Percentiles rank a stretch among this genome's conserved stretches.
These are phyloP conservation scores for Drosophila kohkoa DNA, from an alignment of 1,140 invertebrate genomes.

Conservation along the genomic window DNA sequence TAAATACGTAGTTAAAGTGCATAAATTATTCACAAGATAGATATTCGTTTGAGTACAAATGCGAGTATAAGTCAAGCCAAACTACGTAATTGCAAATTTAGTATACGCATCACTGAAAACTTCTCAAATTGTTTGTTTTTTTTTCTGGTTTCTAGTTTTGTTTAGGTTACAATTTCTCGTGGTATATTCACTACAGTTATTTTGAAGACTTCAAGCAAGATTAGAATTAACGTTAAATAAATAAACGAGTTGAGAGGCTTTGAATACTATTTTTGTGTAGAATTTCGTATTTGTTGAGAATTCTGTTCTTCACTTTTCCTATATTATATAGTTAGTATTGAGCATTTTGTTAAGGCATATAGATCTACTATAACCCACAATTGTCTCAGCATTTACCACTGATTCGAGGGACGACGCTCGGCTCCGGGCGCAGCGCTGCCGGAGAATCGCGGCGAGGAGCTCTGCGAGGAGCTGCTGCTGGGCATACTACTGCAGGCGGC, in stretches of 20 bases:
- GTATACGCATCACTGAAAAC: slow-evolving; percentile 49
- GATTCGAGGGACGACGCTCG: slow-evolving; percentile 87
- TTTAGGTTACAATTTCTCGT: slow-evolving; percentile 9
- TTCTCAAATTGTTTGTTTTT: slow-evolving; percentile 12
- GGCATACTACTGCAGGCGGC: slow-evolving; percentile 74
- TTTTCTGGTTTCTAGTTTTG: slow-evolving; percentile 7
- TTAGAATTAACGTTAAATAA: slow-evolving; percentile 22
- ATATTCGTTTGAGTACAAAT: slow-evolving; percentile 77
- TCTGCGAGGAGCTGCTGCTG: slow-evolving; percentile 74
- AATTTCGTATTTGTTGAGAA: neutral
- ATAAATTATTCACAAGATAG: slow-evolving; percentile 48
- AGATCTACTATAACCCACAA: slow-evolving; percentile 14
- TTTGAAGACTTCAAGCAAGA: slow-evolving; percentile 19
- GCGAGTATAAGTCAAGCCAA: slow-evolving; percentile 79
- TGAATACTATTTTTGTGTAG: slow-evolving; percentile 7
- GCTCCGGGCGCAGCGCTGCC: slow-evolving; percentile 89
- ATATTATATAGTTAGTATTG: neutral
- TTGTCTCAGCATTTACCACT: slow-evolving; percentile 60
- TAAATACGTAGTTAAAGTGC: slow-evolving; percentile 46
- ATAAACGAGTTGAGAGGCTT: slow-evolving; percentile 28
- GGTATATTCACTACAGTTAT: slow-evolving; percentile 10
- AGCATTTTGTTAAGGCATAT: neutral
- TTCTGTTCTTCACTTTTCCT: slow-evolving; percentile 11
- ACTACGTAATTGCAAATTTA: slow-evolving; percentile 32
- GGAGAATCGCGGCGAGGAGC: slow-evolving; percentile 85